Evolutionary conservation across 2,797 vertebrate genomes (phyloP).

Genomic region (Spinibarbus caldwelli): DNA sequence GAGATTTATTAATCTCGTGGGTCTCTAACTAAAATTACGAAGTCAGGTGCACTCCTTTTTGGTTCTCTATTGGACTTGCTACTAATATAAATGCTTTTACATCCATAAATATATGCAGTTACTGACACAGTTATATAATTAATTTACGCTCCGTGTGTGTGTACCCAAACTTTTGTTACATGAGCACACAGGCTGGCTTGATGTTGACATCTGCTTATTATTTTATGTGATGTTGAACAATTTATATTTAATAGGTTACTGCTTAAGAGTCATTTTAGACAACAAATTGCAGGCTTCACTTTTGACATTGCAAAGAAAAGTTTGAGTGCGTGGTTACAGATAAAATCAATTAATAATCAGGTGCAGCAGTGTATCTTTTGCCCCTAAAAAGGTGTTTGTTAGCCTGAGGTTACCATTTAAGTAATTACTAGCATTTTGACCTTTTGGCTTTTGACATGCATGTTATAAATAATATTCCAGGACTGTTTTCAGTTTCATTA

Average conservation of each 20-base stretch:
- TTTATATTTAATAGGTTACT: background rate
- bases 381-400: background rate
- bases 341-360: constrained; percentile 3
- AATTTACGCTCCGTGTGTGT: background rate
- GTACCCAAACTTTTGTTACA: no score
- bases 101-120: background rate
- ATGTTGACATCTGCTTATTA: background rate
- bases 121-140: background rate
- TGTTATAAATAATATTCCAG: background rate
- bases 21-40: no score
- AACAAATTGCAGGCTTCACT: background rate
- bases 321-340: background rate
- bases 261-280: background rate
- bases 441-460: background rate
- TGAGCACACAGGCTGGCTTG: no score
- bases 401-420: background rate
- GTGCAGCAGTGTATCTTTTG: background rate
- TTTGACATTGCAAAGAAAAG: background rate
- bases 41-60: background rate
- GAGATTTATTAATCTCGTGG: background rate
- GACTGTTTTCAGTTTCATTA: background rate
- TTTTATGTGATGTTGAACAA: background rate
- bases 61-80: background rate
- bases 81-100: background rate
- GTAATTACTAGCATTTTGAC: background rate